Evolutionary conservation across 1,140 invertebrate genomes (phyloP).

Genomic region (Zaprionus camerounensis): DNA sequence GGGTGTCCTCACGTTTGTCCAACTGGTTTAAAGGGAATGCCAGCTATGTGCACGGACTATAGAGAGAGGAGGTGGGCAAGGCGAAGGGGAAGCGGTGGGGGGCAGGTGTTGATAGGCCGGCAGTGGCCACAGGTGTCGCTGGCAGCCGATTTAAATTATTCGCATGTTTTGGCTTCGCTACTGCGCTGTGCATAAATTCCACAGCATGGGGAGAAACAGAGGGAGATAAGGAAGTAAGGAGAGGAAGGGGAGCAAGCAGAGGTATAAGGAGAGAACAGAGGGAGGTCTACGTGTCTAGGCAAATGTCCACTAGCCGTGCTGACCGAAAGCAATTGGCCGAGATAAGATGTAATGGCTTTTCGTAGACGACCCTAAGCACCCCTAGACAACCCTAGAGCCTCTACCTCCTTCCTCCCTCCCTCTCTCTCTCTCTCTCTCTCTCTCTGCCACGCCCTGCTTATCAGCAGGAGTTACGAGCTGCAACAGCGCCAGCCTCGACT

Average conservation of each 20-base stretch:
- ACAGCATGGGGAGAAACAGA: conserved; percentile 8
- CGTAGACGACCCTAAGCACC: conserved; percentile 44
- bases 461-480: conserved; percentile 10
- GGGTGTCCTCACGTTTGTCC: neutral
- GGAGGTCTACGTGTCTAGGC: neutral
- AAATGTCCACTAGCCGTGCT: conserved; percentile 14
- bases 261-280: neutral
- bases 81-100: accelerated
- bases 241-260: no score
- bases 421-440: no score
- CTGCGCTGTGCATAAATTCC: conserved; percentile 57
- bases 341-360: conserved; percentile 78
- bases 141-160: conserved; percentile 69
- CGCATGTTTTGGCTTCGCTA: conserved; percentile 47
- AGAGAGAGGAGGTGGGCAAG: neutral
- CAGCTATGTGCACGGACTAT: neutral
- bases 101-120: conserved; percentile 34
- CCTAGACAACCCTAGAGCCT: conserved; percentile 18
- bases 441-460: neutral
- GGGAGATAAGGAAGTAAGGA: neutral
- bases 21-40: neutral
- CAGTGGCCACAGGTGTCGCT: conserved; percentile 61
- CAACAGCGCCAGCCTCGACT: neutral
- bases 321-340: conserved; percentile 74
- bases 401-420: no score